A percentile compares a stretch with the other conserved stretches of the same genome.
Evolutionary conservation across 2,888 invertebrate genomes (phyloP).

Genomic region (Noctua janthe): DNA sequence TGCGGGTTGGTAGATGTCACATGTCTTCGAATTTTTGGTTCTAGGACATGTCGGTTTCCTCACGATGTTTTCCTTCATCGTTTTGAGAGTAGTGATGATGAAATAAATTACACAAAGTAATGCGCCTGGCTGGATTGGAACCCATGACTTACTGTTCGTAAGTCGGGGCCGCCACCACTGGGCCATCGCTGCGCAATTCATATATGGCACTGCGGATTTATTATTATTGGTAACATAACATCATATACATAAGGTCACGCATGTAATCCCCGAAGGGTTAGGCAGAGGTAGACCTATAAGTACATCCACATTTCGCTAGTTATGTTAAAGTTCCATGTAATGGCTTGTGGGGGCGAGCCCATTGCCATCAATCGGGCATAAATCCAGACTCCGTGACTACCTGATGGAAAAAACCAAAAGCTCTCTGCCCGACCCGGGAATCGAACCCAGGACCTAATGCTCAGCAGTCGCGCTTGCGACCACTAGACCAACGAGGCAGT

Average conservation of each 20-base stretch:
- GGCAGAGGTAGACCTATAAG: background rate
- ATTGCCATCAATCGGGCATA: background rate
- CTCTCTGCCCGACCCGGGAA: background rate
- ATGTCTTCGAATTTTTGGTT: no score
- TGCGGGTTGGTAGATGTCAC: no score
- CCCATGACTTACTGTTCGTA: no score
- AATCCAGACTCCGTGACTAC: background rate
- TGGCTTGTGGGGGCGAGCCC: background rate
- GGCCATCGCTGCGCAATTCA: no score
- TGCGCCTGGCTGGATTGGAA: no score
- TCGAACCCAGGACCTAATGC: background rate
- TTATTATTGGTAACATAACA: background rate
- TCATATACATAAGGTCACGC: background rate
- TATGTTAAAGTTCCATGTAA: background rate
- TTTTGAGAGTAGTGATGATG: no score
- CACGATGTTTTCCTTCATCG: no score
- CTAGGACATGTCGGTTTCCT: no score
- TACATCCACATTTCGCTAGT: background rate
- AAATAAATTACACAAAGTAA: no score
- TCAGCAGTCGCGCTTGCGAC: background rate
- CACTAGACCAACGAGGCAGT: background rate
- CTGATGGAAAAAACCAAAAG: background rate
- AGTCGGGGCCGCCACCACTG: no score
- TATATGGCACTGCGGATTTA: background rate
- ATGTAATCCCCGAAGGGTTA: background rate